Base-by-base conservation (phyloP, 1,140 invertebrate species). In the Cataglyphis hispanica region DNA sequence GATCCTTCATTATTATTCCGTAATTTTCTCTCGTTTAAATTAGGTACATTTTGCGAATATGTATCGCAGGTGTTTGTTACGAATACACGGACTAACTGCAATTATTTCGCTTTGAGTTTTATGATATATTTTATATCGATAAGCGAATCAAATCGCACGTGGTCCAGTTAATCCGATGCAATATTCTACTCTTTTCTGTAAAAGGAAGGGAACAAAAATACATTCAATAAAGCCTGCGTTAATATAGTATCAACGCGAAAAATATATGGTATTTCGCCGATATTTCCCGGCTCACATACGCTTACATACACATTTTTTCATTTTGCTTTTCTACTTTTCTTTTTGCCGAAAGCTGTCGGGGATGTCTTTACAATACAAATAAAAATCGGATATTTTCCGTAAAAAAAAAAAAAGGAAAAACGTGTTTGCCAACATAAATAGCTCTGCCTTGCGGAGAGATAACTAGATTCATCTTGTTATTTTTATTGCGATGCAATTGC, bases 111-210 rank as follows among this genome's bases (percentile, higher is more conserved):
- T 19, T 43, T 0, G 46, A 50, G 43, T 72, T 72, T 81, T 72
- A n/a, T 13, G 27, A 72, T 43, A 56, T 1, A 58, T 72, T 72
- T 50, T 81, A 50, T 50, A 72, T 72, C 66, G 66, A 81, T 81
- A 34, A 22, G 25, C 7, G 66, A 72, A 72, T 81, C 58, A 72
- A 81, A 37, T 81, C 56, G 64, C 66, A 22, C 5, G 31, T 43
- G 34, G 25, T 60, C 10, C 19, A 61, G 53, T 81, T 81, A 81
- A 72, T 72, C 46, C 66, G 58, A 70, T 58, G 34, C 60, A 81
- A 72, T 81, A 72, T 72, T 81, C 19, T 72, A 16, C 4, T 31
- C 25, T 25, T 40, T 53, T 34, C 25, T 46, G 37, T 69, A 22
- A 72, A 13, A 43, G 19, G n/a, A 31, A 6, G 22, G 8, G n/a